Evolutionary conservation across 2,797 vertebrate genomes (phyloP), one percentile per base, ranked within the genome.

Genomic region (Phoxinus dragarum): DNA sequence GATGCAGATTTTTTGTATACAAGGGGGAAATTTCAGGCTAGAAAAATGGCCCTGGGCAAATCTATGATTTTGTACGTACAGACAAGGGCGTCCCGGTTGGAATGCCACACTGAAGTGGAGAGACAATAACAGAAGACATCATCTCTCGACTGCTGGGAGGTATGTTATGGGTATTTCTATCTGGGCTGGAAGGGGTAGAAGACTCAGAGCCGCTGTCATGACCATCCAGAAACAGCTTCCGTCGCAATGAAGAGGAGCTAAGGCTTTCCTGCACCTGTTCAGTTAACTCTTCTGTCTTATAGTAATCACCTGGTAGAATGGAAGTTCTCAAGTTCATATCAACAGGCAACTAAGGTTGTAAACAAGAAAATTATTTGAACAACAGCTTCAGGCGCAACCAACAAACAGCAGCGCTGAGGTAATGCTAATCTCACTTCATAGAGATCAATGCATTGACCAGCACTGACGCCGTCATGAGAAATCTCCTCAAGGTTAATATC

Each of bases 191-290:
- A 16, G 97, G 95, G 34, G 90, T 92, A 23, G 97, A 97, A 84
- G 95, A 95, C 78, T 97, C 97, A 0, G 97, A 97, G 49, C 97
- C 95, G 3, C 94, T 97, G 75, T 93, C 94, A 1, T 95, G 96
- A 61, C 97, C 98, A 86, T 99, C 98, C 6, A 99, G 94, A 92
- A 99, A 99, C 38, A 99, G 94, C 86, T 99, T 99, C 87, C 98
- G 96, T 90, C 98, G 95, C 34, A 99, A 94, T 8, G 98, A 99
- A 34, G 97, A 98, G 31, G 97, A 97, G 88, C 97, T 99, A n/a
- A 99, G 94, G 90, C 96, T 99, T 91, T 98, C 98, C 89, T 97
- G 97, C 86, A 97, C 96, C 38, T 97, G 96, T 80, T 99, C 98
- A 14, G 93, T 95, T 49, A 91, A 91, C 88, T 98, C 97, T 77